These are phyloP conservation scores for Drosophila takahashii DNA, from an alignment of 1,140 invertebrate species.

Conservation along the genomic window DNA sequence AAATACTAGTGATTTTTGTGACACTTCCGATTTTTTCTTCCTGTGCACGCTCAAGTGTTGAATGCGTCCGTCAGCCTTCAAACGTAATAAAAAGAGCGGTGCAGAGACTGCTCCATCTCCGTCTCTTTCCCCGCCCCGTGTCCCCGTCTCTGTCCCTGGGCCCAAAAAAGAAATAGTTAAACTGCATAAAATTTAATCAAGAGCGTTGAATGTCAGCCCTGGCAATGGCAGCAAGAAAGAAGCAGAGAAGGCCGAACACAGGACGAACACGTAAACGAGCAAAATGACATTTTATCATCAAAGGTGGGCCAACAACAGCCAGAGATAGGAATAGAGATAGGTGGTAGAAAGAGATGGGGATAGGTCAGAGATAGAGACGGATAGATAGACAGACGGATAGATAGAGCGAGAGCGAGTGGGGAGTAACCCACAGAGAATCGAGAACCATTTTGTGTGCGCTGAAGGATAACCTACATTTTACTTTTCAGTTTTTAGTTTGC, in stretches of 20 bases:
- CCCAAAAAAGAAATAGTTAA: conserved; percentile 71
- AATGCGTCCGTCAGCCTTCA: conserved; percentile 66
- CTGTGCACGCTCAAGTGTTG: conserved; percentile 60
- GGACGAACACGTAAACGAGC: conserved; percentile 75
- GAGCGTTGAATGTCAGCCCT: conserved; percentile 80
- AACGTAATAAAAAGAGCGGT: conserved; percentile 64
- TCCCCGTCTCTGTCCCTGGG: conserved; percentile 10
- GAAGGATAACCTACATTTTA: conserved; percentile 82
- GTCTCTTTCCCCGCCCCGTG: too few relatives aligned
- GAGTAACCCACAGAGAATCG: conserved; percentile 48
- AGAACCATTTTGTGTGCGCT: conserved; percentile 75
- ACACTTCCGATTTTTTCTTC: background rate
- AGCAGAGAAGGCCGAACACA: conserved; percentile 41
- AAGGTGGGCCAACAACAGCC: conserved; percentile 64
- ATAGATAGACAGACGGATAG: background rate
- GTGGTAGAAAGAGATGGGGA: conserved; percentile 18
- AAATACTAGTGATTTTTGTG: background rate
- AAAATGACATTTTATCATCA: conserved; percentile 83
- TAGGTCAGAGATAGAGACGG: background rate
- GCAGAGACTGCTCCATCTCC: conserved; percentile 10
- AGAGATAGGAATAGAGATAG: conserved; percentile 34
- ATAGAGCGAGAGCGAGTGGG: background rate
- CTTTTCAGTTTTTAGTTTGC: conserved; percentile 79
- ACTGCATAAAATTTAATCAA: conserved; percentile 83
- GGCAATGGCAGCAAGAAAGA: conserved; percentile 56